phyloP scores from a whole-genome alignment of 2,113 vertebrate species.

The Dryoscopus gambensis region DNA sequence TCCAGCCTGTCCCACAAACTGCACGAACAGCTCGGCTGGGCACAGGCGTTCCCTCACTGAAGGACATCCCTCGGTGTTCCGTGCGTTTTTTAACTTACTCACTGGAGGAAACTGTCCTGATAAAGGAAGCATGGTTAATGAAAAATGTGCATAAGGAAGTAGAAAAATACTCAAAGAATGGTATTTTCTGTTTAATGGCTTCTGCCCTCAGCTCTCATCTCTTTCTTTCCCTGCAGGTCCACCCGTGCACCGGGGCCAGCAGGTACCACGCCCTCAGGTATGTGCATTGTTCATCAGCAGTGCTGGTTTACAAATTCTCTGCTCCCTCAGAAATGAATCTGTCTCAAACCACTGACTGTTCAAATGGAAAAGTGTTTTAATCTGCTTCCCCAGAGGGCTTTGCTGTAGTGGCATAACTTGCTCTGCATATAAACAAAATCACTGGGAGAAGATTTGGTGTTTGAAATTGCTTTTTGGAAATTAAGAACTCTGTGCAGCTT shows the following conservation, averaged over 20 bases:
- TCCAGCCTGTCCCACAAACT: neutral
- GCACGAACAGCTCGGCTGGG: neutral
- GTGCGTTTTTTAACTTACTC: rapidly evolving
- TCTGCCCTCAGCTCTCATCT: neutral
- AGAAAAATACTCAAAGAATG: neutral
- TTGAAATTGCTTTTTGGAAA: neutral
- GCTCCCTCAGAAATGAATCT: neutral
- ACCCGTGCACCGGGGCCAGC: neutral
- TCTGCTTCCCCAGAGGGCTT: neutral
- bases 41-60: neutral
- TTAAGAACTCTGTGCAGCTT: neutral
- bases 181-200: neutral
- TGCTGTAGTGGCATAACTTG: neutral
- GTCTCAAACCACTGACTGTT: neutral
- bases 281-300: neutral
- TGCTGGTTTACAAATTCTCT: rapidly evolving
- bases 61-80: neutral
- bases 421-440: neutral
- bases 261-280: neutral
- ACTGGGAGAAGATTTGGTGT: neutral
- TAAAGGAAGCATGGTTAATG: neutral
- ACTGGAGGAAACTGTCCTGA: neutral
- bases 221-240: neutral
- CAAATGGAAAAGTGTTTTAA: neutral
- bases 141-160: neutral